Percentiles rank a stretch among this genome's conserved stretches.
Conservation (phyloP, 2,797 vertebrate species). For the Liparis tanakae region DNA sequence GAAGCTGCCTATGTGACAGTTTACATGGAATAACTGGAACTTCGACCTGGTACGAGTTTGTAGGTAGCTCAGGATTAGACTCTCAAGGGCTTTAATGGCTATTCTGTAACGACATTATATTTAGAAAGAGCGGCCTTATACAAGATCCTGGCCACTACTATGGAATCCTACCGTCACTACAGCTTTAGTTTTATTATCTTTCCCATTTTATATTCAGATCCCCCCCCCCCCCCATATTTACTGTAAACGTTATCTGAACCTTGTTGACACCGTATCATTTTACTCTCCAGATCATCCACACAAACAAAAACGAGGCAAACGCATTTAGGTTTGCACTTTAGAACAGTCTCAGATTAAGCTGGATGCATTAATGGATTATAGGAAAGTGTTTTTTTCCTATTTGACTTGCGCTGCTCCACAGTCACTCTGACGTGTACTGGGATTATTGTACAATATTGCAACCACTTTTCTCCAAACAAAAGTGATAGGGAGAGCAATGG, state of each 20-base stretch:
- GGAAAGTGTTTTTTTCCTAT: slow-evolving; percentile 69
- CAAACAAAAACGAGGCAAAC: slow-evolving; percentile 32
- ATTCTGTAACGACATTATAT: slow-evolving; percentile 67
- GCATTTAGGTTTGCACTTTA: slow-evolving; percentile 77
- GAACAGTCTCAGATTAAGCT: slow-evolving; percentile 79
- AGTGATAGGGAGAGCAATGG: slow-evolving; percentile 20
- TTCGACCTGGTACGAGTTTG: slow-evolving; percentile 57
- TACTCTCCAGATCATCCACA: slow-evolving; percentile 49
- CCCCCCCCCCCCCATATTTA: slow-evolving; percentile 15
- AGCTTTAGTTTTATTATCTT: slow-evolving; percentile 39
- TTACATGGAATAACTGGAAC: slow-evolving; percentile 55
- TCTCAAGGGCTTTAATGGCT: slow-evolving; percentile 74
- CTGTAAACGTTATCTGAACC: slow-evolving; percentile 37
- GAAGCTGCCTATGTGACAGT: slow-evolving; percentile 45
- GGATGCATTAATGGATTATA: slow-evolving; percentile 82
- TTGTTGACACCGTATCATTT: slow-evolving; percentile 51
- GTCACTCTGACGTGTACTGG: slow-evolving; percentile 50
- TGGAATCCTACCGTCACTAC: slow-evolving; percentile 42
- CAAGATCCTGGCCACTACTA: slow-evolving; percentile 14
- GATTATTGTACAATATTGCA: slow-evolving; percentile 65
- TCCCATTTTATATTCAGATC: slow-evolving; percentile 15
- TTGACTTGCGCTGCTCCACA: slow-evolving; percentile 60
- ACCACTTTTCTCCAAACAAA: slow-evolving; percentile 54
- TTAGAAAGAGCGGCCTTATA: slow-evolving; percentile 51
- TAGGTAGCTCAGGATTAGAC: slow-evolving; percentile 73